A percentile compares a stretch with the other conserved stretches of the same genome.
Conservation (phyloP, 2,797 vertebrate species). For the Microcaecilia unicolor region DNA sequence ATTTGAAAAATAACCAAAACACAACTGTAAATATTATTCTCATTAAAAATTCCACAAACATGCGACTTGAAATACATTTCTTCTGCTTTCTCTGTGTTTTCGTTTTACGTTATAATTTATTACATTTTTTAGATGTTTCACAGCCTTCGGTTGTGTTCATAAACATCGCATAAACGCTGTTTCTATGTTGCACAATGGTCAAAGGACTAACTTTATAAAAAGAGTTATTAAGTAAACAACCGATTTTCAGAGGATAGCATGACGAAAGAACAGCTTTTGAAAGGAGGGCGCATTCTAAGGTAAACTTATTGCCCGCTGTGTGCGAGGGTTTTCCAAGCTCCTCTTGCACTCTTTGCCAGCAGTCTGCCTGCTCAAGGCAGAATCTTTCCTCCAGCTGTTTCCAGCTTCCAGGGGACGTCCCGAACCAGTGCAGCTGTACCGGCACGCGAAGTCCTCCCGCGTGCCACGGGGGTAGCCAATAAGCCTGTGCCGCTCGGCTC, state of each 20-base stretch:
- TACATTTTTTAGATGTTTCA: too few species aligned
- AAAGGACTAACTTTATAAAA: too few species aligned
- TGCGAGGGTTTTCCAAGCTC: not conserved
- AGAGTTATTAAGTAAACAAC: too few species aligned
- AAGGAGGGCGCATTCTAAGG: too few species aligned
- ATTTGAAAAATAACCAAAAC: not conserved
- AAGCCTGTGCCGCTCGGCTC: conserved; percentile 27
- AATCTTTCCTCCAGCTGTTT: conserved; percentile 11
- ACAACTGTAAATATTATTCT: conserved; percentile 1
- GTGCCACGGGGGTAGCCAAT: conserved; percentile 62
- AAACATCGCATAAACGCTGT: too few species aligned
- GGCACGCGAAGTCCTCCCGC: conserved; percentile 73
- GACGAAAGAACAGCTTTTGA: too few species aligned
- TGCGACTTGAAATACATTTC: too few species aligned
- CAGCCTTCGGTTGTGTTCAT: too few species aligned
- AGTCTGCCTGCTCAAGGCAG: too few species aligned
- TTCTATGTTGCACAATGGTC: too few species aligned
- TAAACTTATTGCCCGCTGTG: too few species aligned
- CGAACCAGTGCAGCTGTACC: conserved; percentile 41
- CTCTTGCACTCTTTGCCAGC: not conserved
- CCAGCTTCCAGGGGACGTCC: not conserved
- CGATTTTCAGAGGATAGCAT: too few species aligned
- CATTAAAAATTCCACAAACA: not conserved
- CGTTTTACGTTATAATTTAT: not conserved
- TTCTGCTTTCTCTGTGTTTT: not conserved